Evolutionary conservation across 2,113 vertebrate genomes (phyloP).

Genomic region (Lepidothrix coronata): DNA sequence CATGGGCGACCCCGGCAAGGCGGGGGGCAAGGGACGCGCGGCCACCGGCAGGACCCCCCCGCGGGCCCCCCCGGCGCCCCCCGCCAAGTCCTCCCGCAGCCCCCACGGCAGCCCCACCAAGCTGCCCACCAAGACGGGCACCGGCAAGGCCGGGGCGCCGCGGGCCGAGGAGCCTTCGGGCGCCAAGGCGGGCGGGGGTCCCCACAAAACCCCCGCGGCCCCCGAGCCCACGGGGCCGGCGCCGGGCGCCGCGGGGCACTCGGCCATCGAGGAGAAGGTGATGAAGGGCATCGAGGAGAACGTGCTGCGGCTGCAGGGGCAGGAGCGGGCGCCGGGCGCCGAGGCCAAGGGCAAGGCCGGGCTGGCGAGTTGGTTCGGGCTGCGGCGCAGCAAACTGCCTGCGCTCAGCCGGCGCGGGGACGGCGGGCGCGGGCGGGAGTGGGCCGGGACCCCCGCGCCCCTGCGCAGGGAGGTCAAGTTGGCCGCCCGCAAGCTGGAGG

Average conservation of each 20-base stretch:
- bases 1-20: conserved; percentile 71
- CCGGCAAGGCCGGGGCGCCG: conserved; percentile 37
- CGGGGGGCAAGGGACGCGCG: conserved; percentile 72
- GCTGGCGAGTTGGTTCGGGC: conserved; percentile 93
- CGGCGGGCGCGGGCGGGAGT: conserved; percentile 63
- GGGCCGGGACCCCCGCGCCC: conserved; percentile 75
- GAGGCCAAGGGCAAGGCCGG: conserved; percentile 91
- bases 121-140: conserved; percentile 80
- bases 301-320: conserved; percentile 88
- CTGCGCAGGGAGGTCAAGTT: conserved; percentile 77
- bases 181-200: conserved; percentile 56
- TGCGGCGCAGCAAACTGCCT: conserved; percentile 91
- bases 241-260: conserved; percentile 58
- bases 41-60: conserved; percentile 76
- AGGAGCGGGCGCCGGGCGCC: conserved; percentile 73
- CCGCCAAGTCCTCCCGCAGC: conserved; percentile 76
- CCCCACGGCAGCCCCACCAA: conserved; percentile 88
- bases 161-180: conserved; percentile 12
- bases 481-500: conserved; percentile 80
- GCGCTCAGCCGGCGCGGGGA: conserved; percentile 88
- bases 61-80: conserved; percentile 74
- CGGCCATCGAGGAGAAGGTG: conserved; percentile 95
- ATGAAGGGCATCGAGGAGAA: conserved; percentile 98
- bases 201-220: not conserved
- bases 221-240: not conserved